A percentile compares a stretch with the other conserved stretches of the same genome.
These are phyloP conservation scores for Papilio dardanus DNA, from an alignment of 1,140 invertebrate genomes.

Conservation along the genomic window DNA sequence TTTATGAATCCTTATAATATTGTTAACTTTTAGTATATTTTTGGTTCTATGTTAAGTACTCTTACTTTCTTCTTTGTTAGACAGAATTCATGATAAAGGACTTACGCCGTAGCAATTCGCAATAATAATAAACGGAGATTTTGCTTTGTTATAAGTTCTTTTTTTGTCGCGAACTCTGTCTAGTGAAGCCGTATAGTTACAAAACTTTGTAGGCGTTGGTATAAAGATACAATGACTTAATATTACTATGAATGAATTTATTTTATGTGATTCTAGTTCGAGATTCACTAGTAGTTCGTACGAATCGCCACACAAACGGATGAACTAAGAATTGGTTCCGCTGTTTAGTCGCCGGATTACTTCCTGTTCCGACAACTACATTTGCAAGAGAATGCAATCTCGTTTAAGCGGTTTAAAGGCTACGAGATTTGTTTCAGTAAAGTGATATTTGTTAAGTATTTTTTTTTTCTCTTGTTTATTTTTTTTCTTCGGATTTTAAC, in stretches of 20 bases:
- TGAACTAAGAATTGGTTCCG: slow-evolving; percentile 74
- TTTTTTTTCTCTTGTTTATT: background rate
- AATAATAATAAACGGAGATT: too few species aligned
- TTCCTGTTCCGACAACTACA: slow-evolving; percentile 52
- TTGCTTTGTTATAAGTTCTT: too few species aligned
- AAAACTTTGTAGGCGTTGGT: too few species aligned
- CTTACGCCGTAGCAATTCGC: too few species aligned
- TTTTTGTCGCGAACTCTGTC: too few species aligned
- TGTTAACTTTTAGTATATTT: too few species aligned
- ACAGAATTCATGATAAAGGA: too few species aligned
- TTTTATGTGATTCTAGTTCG: slow-evolving; percentile 35
- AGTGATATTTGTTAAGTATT: slow-evolving; percentile 5
- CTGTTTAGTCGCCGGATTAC: slow-evolving; percentile 67
- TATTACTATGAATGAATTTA: background rate
- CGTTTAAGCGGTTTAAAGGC: slow-evolving; percentile 15
- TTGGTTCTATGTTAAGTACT: too few species aligned
- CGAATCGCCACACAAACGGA: slow-evolving; percentile 72
- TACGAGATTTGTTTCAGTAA: background rate
- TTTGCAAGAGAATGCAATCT: slow-evolving; percentile 55
- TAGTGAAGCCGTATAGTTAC: too few species aligned
- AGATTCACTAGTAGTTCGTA: slow-evolving; percentile 49
- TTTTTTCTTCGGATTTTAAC: background rate
- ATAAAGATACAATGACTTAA: background rate
- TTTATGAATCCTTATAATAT: background rate
- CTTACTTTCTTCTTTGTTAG: too few species aligned